Conservation (phyloP, 2,888 invertebrate genomes). For the Cistogaster globosa region DNA sequence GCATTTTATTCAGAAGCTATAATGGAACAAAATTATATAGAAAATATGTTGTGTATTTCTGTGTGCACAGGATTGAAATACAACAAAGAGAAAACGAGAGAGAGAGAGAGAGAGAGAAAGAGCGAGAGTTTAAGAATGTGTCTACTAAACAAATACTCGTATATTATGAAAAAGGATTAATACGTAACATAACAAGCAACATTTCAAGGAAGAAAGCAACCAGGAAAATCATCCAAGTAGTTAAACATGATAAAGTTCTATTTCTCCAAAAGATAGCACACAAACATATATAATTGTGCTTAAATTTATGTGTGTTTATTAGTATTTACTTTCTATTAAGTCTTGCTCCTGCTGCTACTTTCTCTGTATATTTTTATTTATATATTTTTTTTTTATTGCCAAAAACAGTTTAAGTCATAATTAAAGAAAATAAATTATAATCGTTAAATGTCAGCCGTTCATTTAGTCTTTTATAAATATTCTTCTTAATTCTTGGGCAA, state of each 20-base stretch:
- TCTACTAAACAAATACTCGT: slow-evolving; percentile 72
- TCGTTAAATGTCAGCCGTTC: slow-evolving; percentile 71
- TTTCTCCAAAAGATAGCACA: slow-evolving; percentile 36
- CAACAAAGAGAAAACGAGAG: no score
- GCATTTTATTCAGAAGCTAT: slow-evolving; percentile 61
- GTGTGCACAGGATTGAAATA: no score
- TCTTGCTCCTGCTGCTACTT: slow-evolving; percentile 41
- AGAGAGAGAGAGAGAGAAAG: neutral
- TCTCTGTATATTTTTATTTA: slow-evolving; percentile 1
- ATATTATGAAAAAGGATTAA: slow-evolving; percentile 73
- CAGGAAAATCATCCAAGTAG: slow-evolving; percentile 51
- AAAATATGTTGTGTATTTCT: slow-evolving; percentile 6
- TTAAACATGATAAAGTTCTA: slow-evolving; percentile 63
- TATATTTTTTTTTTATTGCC: slow-evolving; percentile 19
- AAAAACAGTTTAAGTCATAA: slow-evolving; percentile 71
- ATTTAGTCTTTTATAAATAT: slow-evolving; percentile 67
- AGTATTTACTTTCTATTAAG: slow-evolving; percentile 41
- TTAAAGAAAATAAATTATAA: slow-evolving; percentile 72
- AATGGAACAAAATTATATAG: slow-evolving; percentile 42
- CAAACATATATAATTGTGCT: neutral
- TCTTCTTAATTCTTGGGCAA: slow-evolving; percentile 61
- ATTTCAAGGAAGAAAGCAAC: slow-evolving; percentile 3
- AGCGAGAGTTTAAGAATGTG: slow-evolving; percentile 42
- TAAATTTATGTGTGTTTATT: slow-evolving; percentile 17
- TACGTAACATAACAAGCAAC: slow-evolving; percentile 63